Base-by-base conservation (phyloP, 53 echinoderm and acorn worm genomes). In the Stichopus horrens region DNA sequence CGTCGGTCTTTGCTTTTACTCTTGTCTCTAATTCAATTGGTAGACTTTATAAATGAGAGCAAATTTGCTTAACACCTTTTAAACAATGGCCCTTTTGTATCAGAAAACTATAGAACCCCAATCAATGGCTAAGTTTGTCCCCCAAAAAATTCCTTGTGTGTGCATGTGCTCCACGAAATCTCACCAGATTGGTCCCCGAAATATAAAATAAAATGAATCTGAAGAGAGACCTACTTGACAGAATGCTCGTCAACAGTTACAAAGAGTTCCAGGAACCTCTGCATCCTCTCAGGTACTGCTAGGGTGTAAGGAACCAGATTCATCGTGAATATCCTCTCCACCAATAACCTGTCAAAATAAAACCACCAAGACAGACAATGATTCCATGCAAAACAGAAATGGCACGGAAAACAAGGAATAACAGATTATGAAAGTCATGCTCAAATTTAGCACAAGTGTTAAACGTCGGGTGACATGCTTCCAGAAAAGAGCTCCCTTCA, bases 311-410 rank as follows among this genome's bases (percentile, higher is more conserved):
- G 99, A 14, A 96, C 99, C 23, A 98, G 87, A 71, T 94, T 96
- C 92, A 94, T 94, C 22, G 99, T 96, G 90, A 94, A 98, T 77
- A 98, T 96, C 21, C 99, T 89, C 77, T 98, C 99, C 0, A 98
- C 96, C 55, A 98, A 88, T 37, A 97, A 90, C 90, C 98, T 97
- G 55, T 18, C 57, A 68, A 76, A 8, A 81, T 11, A 82, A 76
- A 79, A 37, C 37, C 37, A 37, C 2, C 1, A 37, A 0, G 37
- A 37, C 37, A 37, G 37, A 37, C 37, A 37, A 37, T 37, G 37
- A 37, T 37, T 37, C 37, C 2, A 63, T 0, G 63, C 11, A 63
- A 63, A 63, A 10, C 10, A 63, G 63, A 16, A 63, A 63, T 10
- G 16, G 16, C 11, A 60, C 4, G 6, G 7, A 63, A 14, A 0